A percentile compares a stretch with the other conserved stretches of the same genome.
Conservation (phyloP, 1,140 invertebrate genomes). For the Drosophila sechellia region DNA sequence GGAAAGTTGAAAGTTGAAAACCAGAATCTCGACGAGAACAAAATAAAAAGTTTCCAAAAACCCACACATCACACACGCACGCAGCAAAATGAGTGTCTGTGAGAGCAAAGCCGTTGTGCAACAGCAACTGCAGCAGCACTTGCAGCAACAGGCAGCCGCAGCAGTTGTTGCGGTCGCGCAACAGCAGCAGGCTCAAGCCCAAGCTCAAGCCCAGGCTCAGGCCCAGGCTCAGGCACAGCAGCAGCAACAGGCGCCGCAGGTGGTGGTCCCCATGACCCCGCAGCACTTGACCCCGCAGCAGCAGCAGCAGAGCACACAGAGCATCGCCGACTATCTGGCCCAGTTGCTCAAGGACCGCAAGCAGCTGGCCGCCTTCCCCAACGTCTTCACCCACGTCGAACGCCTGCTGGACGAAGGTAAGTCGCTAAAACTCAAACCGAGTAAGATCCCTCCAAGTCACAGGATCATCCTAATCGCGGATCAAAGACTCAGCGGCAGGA, state of each 20-base stretch:
- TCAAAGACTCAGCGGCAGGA: not conserved
- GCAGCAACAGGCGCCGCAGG: slow-evolving; percentile 64
- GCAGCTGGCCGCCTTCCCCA: slow-evolving; percentile 99
- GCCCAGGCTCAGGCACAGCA: slow-evolving; percentile 52
- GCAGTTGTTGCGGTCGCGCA: slow-evolving; percentile 59
- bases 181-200: slow-evolving; percentile 59
- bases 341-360: slow-evolving; percentile 99
- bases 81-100: slow-evolving; percentile 87
- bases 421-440: not conserved
- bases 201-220: slow-evolving; percentile 58
- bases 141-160: slow-evolving; percentile 61
- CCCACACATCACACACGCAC: slow-evolving; percentile 16
- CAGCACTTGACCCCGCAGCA: slow-evolving; percentile 86
- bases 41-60: slow-evolving; percentile 49
- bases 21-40: slow-evolving; percentile 69
- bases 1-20: slow-evolving; percentile 46
- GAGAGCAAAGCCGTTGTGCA: slow-evolving; percentile 87
- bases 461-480: not conserved
- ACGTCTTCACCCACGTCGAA: slow-evolving; percentile 99
- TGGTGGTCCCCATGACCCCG: slow-evolving; percentile 66
- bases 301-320: slow-evolving; percentile 92
- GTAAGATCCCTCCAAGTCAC: not conserved
- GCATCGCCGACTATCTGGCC: slow-evolving; percentile 99
- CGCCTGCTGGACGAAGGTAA: slow-evolving; percentile 99
- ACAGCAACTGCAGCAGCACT: slow-evolving; percentile 75